phyloP scores from a whole-genome alignment of 2,888 invertebrate genomes.

The Athetis lepigone region DNA sequence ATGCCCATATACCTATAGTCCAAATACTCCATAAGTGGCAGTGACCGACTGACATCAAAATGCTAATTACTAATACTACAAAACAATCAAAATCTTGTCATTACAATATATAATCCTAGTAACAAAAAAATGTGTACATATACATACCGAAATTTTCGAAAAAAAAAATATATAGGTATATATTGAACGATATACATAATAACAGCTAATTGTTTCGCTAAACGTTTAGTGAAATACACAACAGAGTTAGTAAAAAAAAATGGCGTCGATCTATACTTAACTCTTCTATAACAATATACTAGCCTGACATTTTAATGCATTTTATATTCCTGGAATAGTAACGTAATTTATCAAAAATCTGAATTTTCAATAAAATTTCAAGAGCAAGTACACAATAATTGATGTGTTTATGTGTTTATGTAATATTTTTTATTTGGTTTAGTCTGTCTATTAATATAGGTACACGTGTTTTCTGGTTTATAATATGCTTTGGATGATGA shows the following conservation, averaged over 20 bases:
- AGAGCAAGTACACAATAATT: conserved; percentile 25
- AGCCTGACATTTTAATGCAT: conserved; percentile 1
- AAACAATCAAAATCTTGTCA: too few relatives aligned
- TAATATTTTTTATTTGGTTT: conserved; percentile 28
- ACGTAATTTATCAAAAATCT: conserved; percentile 10
- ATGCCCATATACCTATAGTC: too few relatives aligned
- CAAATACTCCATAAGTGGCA: too few relatives aligned
- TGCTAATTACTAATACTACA: too few relatives aligned
- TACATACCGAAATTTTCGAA: too few relatives aligned
- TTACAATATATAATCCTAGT: too few relatives aligned
- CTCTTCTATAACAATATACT: background rate
- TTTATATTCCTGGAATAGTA: background rate
- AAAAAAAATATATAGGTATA: too few relatives aligned
- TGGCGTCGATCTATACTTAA: background rate
- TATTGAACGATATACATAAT: too few relatives aligned
- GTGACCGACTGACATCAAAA: too few relatives aligned
- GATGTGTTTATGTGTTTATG: conserved; percentile 35
- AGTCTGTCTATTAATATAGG: conserved; percentile 17
- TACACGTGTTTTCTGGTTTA: background rate
- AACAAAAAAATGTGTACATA: too few relatives aligned
- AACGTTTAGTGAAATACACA: too few relatives aligned
- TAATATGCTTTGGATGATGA: conserved; percentile 12
- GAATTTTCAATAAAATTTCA: background rate
- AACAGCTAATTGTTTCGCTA: too few relatives aligned
- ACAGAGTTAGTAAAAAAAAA: background rate